Evolutionary conservation across 2,888 invertebrate genomes (phyloP).

Genomic region (Molorchus minor): DNA sequence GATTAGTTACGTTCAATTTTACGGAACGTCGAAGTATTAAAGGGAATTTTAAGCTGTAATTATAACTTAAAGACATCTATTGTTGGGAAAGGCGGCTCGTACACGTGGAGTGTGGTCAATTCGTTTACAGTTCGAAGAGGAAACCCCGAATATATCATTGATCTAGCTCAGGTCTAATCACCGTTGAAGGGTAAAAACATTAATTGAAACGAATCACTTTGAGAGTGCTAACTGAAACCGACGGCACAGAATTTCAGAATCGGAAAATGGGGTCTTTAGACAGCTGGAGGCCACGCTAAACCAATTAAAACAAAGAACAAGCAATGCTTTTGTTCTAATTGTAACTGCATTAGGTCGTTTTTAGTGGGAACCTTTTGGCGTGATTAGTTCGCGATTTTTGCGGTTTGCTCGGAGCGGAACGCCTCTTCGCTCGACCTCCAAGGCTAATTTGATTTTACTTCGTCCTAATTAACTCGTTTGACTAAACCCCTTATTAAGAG

Average conservation of each 20-base stretch:
- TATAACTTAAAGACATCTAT: background rate
- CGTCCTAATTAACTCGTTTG: too few species aligned
- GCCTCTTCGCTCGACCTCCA: too few species aligned
- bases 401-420: constrained; percentile 10
- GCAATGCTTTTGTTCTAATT: constrained; percentile 53
- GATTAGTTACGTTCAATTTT: constrained; percentile 19
- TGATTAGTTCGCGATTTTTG: constrained; percentile 14
- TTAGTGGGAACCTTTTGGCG: constrained; percentile 47
- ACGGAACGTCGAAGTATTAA: constrained; percentile 1
- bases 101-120: constrained; percentile 17
- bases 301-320: constrained; percentile 55
- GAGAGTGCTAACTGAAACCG: constrained; percentile 43
- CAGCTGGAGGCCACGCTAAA: constrained; percentile 51
- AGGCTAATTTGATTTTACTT: too few species aligned
- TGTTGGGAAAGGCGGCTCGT: constrained; percentile 3
- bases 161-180: constrained; percentile 45
- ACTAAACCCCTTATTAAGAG: too few species aligned
- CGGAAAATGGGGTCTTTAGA: constrained; percentile 49
- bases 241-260: constrained; percentile 43
- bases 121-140: constrained; percentile 22
- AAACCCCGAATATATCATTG: constrained; percentile 31
- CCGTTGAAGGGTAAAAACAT: constrained; percentile 47
- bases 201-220: constrained; percentile 55
- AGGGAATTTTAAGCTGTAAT: too few species aligned
- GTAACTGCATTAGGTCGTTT: constrained; percentile 49